Evolutionary conservation across 2,113 vertebrate species (phyloP), one percentile per base, ranked within the genome.

Genomic region (Myiagra hebetior): DNA sequence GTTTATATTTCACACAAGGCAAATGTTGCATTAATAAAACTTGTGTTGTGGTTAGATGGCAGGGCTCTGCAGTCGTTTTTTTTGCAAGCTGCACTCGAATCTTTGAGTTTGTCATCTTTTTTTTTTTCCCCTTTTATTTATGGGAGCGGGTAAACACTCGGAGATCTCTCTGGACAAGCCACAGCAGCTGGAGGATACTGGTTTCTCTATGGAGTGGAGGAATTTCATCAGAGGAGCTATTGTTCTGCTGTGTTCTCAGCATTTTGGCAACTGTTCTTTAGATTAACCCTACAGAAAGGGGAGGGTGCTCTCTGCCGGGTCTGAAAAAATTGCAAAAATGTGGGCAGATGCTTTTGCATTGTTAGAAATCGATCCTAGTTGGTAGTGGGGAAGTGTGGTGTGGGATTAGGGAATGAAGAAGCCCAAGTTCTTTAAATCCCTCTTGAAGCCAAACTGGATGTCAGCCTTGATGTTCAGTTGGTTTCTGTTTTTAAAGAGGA

Each of bases 161-260:
- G 68, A 13, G 91, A 84, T 92, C 74, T 95, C 93, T 87, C 78
- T 83, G 94, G 91, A 96, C 72, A 59, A 83, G 83, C 78, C 86
- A 59, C 42, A 80, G 95, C 97, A 97, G 96, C 97, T 97, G 97
- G 91, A 89, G 94, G 91, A 96, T 97, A 93, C 87, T 91, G 87
- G 87, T 94, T 96, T 91, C 95, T 97, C 93, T 87, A 79, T 74
- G 87, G 89, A 96, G 91, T 76, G 78, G 68, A 94, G 86, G 93
- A 94, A 95, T 93, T 94, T 96, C 85, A 92, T 98, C 95, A 98
- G 96, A 97, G 96, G 62, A 69, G 56, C 97, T 89, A 94, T 97
- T 98, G 97, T 98, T 93, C 2, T 1, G 0, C 75, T 83, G 53
- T 95, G 94, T 95, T 95, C 91, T 90, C 94, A 92, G 95, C 88